Evolutionary conservation across 2,113 vertebrate species (phyloP).

Genomic region (Scalopus aquaticus): DNA sequence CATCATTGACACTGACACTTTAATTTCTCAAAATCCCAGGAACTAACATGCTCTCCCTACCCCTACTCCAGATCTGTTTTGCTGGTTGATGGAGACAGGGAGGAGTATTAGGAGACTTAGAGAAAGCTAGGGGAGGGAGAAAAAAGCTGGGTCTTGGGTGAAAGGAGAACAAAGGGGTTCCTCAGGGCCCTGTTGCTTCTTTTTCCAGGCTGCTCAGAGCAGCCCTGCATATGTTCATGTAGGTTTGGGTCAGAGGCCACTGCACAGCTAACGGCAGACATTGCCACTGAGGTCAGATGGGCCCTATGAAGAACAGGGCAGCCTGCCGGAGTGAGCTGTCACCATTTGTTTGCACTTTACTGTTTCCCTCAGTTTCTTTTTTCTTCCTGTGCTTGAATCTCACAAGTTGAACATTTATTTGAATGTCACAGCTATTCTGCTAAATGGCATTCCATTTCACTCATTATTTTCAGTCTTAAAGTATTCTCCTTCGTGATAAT

Average conservation of each 20-base stretch:
- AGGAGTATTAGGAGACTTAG: not conserved
- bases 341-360: not conserved
- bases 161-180: not conserved
- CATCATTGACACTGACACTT: not conserved
- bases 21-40: not conserved
- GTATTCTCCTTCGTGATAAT: not conserved
- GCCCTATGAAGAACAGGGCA: not conserved
- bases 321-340: not conserved
- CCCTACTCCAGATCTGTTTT: not conserved
- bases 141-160: not conserved
- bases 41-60: not conserved
- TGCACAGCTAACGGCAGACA: not conserved
- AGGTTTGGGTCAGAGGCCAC: not conserved
- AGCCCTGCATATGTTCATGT: not conserved
- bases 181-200: not conserved
- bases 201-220: not conserved
- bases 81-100: not conserved
- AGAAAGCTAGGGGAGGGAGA: not conserved
- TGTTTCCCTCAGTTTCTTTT: conserved; percentile 35
- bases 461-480: conserved; percentile 37
- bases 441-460: conserved; percentile 55
- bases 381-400: not conserved
- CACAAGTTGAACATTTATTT: conserved; percentile 58
- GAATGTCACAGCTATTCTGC: conserved; percentile 65
- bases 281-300: not conserved